Conservation (phyloP, 2,797 vertebrate species). For the Spinus olivaceus region DNA sequence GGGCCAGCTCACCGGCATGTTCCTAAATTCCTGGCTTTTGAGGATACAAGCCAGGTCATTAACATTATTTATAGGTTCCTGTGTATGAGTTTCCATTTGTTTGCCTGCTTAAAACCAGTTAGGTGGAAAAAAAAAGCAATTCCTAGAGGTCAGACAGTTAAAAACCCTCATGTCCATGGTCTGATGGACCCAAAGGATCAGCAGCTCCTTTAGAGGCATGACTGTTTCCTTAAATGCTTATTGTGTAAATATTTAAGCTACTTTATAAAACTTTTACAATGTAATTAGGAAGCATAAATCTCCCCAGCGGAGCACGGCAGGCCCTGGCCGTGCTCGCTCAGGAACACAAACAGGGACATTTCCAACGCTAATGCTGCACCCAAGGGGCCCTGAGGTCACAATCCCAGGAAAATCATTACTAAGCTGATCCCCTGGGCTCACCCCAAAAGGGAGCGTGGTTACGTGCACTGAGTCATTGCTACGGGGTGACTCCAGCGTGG, state of each 20-base stretch:
- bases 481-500: fast-evolving
- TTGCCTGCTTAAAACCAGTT: conserved; percentile 53
- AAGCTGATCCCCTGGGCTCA: background rate
- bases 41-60: conserved; percentile 58
- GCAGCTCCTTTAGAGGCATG: conserved; percentile 18
- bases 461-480: background rate
- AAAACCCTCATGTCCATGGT: background rate
- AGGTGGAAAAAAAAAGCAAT: conserved; percentile 19
- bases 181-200: conserved; percentile 3
- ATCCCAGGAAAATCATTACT: background rate
- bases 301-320: background rate
- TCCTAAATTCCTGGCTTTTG: conserved; percentile 58
- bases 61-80: conserved; percentile 71
- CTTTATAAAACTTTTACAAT: conserved; percentile 51
- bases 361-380: background rate
- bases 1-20: background rate
- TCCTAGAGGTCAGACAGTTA: conserved; percentile 47
- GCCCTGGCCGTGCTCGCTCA: background rate
- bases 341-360: conserved; percentile 19
- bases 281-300: conserved; percentile 50
- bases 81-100: conserved; percentile 62
- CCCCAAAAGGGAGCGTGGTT: background rate
- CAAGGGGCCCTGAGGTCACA: background rate
- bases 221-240: conserved; percentile 53
- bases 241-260: conserved; percentile 66